Conservation (phyloP, 1,140 invertebrate species). For the Camponotus floridanus region DNA sequence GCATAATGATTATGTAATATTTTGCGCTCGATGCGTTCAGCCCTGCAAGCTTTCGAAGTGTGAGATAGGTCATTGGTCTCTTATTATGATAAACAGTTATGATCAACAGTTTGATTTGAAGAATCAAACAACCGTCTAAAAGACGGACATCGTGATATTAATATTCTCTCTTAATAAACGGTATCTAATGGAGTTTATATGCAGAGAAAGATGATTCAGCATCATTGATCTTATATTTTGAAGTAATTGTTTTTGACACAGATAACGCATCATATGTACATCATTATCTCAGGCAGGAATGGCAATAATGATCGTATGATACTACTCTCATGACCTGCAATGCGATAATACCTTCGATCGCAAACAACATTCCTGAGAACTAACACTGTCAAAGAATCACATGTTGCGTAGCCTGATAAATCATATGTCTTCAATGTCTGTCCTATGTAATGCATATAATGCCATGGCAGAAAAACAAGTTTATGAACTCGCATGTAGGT, state of each 20-base stretch:
- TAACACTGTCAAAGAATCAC: constrained; percentile 36
- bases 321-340: constrained; percentile 62
- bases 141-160: background rate
- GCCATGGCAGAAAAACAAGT: background rate
- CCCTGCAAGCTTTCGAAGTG: background rate
- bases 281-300: constrained; percentile 74
- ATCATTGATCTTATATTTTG: constrained; percentile 47
- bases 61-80: constrained; percentile 17
- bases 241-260: constrained; percentile 48
- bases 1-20: background rate
- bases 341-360: constrained; percentile 66
- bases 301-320: constrained; percentile 71
- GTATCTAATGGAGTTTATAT: background rate
- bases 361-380: constrained; percentile 70
- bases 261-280: constrained; percentile 48
- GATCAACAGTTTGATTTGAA: constrained; percentile 4
- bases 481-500: background rate
- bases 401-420: constrained; percentile 52
- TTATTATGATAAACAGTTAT: constrained; percentile 43
- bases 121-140: constrained; percentile 13
- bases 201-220: background rate
- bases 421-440: constrained; percentile 23
- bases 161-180: background rate
- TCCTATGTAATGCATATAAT: background rate
- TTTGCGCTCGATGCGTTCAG: background rate